Percentiles rank a stretch among this genome's conserved stretches.
Conservation (phyloP, 2,888 invertebrate species). For the Mythimna lalbum region DNA sequence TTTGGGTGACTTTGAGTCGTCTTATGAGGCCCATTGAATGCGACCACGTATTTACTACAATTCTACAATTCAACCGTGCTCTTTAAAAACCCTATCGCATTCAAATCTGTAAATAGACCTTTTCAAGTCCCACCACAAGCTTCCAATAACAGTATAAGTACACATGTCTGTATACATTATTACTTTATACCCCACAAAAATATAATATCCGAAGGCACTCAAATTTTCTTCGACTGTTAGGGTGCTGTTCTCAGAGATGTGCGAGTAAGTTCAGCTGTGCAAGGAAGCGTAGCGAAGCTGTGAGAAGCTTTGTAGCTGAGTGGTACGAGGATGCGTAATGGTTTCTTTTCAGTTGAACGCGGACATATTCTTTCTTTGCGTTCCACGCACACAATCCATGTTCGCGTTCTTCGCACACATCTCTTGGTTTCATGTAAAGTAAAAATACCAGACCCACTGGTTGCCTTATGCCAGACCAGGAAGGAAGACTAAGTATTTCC, state of each 20-base stretch:
- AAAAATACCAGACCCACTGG: no score
- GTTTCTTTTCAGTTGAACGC: not conserved
- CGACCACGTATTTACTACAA: not conserved
- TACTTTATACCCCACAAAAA: constrained; percentile 52
- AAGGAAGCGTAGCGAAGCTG: not conserved
- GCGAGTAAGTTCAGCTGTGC: not conserved
- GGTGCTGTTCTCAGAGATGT: not conserved
- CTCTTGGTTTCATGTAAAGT: not conserved
- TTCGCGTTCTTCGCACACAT: not conserved
- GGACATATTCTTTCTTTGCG: not conserved
- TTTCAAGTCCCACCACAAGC: not conserved
- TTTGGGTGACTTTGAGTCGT: no score
- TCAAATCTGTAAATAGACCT: constrained; percentile 4
- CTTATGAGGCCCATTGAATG: no score
- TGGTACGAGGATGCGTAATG: not conserved
- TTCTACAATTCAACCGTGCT: no score
- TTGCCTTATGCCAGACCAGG: not conserved
- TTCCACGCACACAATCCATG: not conserved
- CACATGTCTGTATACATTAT: constrained; percentile 31
- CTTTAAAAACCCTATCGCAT: not conserved
- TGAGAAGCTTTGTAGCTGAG: not conserved
- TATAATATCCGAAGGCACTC: constrained; percentile 56
- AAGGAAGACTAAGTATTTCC: not conserved
- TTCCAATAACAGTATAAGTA: not conserved
- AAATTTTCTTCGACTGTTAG: constrained; percentile 59